A percentile compares a stretch with the other conserved stretches of the same genome.
Conservation (phyloP, 2,113 vertebrate species). For the Rhinoderma darwinii region DNA sequence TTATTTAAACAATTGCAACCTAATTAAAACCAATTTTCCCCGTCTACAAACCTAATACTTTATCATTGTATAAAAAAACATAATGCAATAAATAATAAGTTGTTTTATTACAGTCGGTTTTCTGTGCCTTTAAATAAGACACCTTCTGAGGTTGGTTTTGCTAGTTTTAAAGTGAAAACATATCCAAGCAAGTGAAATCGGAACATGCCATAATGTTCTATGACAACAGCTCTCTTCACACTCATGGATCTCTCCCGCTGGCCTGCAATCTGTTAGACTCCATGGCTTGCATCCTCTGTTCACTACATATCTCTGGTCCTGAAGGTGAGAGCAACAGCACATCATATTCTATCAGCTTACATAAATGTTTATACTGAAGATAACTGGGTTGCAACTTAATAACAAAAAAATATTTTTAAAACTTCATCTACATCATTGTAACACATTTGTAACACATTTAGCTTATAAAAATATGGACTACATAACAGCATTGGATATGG, state of each 20-base stretch:
- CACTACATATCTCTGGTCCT: conserved; percentile 12
- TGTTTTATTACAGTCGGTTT: not conserved
- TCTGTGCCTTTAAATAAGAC: not conserved
- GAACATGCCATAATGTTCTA: conserved; percentile 27
- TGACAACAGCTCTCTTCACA: conserved; percentile 30
- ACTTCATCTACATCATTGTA: not conserved
- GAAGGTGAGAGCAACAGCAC: conserved; percentile 11
- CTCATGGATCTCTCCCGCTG: conserved; percentile 21
- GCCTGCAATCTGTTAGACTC: conserved; percentile 44
- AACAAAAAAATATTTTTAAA: not conserved
- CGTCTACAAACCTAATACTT: not conserved
- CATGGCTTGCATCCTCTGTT: conserved; percentile 6
- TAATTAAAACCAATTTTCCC: too few relatives aligned
- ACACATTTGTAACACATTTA: not conserved
- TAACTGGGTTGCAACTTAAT: not conserved
- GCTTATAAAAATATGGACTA: not conserved
- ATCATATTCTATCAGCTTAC: not conserved
- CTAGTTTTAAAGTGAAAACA: not conserved
- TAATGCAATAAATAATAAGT: not conserved
- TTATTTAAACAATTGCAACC: too few relatives aligned
- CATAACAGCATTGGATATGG: too few relatives aligned
- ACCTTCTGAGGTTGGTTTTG: not conserved
- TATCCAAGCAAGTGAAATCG: not conserved
- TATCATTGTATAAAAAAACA: not conserved
- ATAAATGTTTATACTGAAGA: not conserved